Conservation (phyloP, 1,140 invertebrate genomes). For the Copidosoma floridanum region DNA sequence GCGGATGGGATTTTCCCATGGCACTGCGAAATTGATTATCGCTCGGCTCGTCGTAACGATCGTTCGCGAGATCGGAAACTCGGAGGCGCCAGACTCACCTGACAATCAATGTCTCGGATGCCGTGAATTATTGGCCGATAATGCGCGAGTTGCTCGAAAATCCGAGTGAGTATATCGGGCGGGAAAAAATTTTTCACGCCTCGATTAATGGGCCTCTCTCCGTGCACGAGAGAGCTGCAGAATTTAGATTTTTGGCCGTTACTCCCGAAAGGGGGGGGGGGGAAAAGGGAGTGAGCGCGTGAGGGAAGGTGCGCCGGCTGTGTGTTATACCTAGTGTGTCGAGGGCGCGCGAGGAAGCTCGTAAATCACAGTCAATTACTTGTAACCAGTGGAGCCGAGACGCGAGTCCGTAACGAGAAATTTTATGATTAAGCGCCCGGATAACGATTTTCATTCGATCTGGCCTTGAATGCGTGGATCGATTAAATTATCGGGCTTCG, state of each 20-base stretch:
- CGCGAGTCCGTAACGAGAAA: slow-evolving; percentile 9
- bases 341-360: neutral
- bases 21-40: slow-evolving; percentile 18
- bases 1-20: too few relatives aligned
- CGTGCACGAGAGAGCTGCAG: neutral
- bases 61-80: neutral
- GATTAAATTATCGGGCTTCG: too few relatives aligned
- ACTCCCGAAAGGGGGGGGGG: too few relatives aligned
- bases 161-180: neutral
- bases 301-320: neutral
- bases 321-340: neutral
- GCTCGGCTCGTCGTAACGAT: slow-evolving; percentile 9
- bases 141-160: neutral
- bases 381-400: neutral
- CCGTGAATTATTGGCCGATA: slow-evolving; percentile 23
- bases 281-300: too few relatives aligned
- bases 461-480: neutral
- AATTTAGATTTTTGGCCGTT: slow-evolving; percentile 7
- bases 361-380: slow-evolving; percentile 20
- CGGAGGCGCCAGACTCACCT: slow-evolving; percentile 3
- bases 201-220: neutral
- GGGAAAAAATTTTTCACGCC: neutral
- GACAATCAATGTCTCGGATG: slow-evolving; percentile 20
- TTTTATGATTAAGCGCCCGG: neutral
- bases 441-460: neutral